Percentiles rank a stretch among this genome's conserved stretches.
These are phyloP conservation scores for Polia nebulosa DNA, from an alignment of 2,888 invertebrate species.

Conservation along the genomic window DNA sequence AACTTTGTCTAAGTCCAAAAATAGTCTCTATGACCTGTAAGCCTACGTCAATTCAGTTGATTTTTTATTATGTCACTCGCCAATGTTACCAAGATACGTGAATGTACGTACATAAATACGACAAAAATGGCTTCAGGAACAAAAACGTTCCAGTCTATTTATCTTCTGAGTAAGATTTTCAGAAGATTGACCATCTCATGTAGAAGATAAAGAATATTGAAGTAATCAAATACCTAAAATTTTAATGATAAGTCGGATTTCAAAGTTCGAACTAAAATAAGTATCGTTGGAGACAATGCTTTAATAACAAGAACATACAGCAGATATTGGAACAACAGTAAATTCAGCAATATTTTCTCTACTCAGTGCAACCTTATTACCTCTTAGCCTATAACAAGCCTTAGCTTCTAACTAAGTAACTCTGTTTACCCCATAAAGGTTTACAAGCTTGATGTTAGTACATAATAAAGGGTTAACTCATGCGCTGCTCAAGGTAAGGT, in stretches of 20 bases:
- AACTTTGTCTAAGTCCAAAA: neutral
- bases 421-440: slow-evolving; percentile 49
- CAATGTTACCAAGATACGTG: neutral
- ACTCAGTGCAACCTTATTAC: slow-evolving; percentile 12
- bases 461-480: slow-evolving; percentile 41
- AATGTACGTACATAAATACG: neutral
- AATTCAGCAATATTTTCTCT: slow-evolving; percentile 6
- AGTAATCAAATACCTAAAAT: no score
- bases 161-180: neutral
- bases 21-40: neutral
- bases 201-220: neutral
- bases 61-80: no score
- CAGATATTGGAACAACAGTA: neutral
- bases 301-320: neutral
- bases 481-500: slow-evolving; percentile 22
- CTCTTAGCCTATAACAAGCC: slow-evolving; percentile 8
- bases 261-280: neutral
- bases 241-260: neutral
- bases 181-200: neutral
- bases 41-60: neutral
- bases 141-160: neutral
- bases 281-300: neutral
- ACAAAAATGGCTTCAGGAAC: neutral
- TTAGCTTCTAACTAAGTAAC: slow-evolving; percentile 23
- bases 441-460: slow-evolving; percentile 40